These are phyloP conservation scores for Mimachlamys varia DNA, from an alignment of 2,888 invertebrate genomes.

Conservation along the genomic window DNA sequence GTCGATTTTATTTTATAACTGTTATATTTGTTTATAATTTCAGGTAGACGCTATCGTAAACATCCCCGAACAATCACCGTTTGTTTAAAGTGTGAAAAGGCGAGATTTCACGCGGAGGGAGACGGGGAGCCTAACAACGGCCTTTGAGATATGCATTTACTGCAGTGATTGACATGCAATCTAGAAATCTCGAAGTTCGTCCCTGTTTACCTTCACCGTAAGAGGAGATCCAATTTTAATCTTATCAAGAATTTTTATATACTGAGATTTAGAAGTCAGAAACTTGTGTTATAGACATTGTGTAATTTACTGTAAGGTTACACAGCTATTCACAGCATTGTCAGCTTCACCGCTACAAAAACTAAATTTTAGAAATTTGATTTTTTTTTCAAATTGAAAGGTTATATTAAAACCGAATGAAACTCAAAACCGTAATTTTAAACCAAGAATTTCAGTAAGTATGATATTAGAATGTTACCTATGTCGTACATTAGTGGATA, in stretches of 20 bases:
- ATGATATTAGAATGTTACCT: too few relatives aligned
- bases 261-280: background rate
- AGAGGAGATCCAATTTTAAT: constrained; percentile 4
- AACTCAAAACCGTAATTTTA: background rate
- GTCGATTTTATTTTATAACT: background rate
- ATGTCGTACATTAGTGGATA: background rate
- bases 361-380: background rate
- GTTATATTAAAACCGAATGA: background rate
- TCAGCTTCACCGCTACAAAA: background rate
- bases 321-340: background rate
- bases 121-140: background rate
- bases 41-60: background rate
- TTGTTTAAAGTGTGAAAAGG: constrained; percentile 7
- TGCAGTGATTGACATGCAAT: background rate
- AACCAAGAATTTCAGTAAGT: too few relatives aligned
- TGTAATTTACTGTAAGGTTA: constrained; percentile 8
- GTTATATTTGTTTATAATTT: constrained; percentile 12
- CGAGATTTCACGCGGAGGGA: background rate
- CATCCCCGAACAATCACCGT: background rate
- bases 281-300: background rate
- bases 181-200: background rate
- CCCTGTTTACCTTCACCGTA: background rate
- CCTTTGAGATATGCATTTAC: background rate
- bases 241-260: constrained; percentile 34
- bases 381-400: background rate